A percentile compares a stretch with the other conserved stretches of the same genome.
Evolutionary conservation across 2,888 invertebrate genomes (phyloP).

Genomic region (Drosophila leonis): DNA sequence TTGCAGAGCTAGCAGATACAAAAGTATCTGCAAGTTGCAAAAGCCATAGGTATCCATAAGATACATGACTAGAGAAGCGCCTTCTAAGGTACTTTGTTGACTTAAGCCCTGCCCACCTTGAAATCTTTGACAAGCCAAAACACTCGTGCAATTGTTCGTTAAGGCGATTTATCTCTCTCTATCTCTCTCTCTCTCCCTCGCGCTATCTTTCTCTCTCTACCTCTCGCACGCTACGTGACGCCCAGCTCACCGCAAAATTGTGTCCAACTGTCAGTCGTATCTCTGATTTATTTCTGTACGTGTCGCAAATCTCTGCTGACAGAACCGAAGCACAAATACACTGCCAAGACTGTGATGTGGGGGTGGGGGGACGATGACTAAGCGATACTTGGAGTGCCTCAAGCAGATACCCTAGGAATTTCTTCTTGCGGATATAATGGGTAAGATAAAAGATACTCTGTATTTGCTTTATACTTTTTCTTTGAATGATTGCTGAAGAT

Average conservation of each 20-base stretch:
- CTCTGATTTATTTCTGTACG: slow-evolving; percentile 55
- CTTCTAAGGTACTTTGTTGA: slow-evolving; percentile 34
- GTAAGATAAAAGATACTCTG: too few species aligned
- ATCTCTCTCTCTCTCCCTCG: not conserved
- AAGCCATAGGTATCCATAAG: not conserved
- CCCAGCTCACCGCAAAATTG: slow-evolving; percentile 26
- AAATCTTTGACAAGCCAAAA: slow-evolving; percentile 22
- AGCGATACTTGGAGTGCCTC: not conserved
- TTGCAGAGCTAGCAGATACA: not conserved
- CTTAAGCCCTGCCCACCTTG: slow-evolving; percentile 19
- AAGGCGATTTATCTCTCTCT: slow-evolving; percentile 6
- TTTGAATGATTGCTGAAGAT: too few species aligned
- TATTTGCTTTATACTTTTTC: too few species aligned
- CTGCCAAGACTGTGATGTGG: not conserved
- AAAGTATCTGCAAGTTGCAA: not conserved
- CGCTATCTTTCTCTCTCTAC: not conserved
- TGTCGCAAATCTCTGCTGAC: slow-evolving; percentile 5
- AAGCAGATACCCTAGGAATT: not conserved
- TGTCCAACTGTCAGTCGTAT: slow-evolving; percentile 33
- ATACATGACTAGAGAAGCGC: not conserved
- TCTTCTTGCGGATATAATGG: too few species aligned
- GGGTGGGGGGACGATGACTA: not conserved
- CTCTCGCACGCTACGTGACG: slow-evolving; percentile 40
- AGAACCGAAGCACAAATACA: slow-evolving; percentile 24
- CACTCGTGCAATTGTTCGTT: slow-evolving; percentile 19